A percentile compares a stretch with the other conserved stretches of the same genome.
These are phyloP conservation scores for Sarcophilus harrisii DNA, from an alignment of 2,797 vertebrate genomes.

Conservation along the genomic window DNA sequence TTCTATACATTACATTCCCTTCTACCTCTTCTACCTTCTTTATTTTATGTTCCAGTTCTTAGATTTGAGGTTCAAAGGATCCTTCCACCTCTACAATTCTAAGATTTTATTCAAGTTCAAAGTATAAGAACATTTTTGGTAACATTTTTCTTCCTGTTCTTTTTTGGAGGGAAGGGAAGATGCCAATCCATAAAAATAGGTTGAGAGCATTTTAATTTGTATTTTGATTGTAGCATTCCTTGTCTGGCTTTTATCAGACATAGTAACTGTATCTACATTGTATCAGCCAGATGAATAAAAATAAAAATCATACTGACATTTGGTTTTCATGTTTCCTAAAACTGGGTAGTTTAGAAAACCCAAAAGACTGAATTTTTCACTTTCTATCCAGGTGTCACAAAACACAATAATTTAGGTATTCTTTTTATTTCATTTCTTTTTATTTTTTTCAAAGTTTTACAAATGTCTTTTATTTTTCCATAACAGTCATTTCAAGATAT, in stretches of 20 bases:
- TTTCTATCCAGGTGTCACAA: not conserved
- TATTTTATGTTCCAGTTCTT: not conserved
- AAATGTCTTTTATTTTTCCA: not conserved
- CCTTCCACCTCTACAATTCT: not conserved
- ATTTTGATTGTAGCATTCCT: not conserved
- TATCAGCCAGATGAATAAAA: not conserved
- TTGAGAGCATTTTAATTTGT: not conserved
- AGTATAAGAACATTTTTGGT: not conserved
- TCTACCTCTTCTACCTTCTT: not conserved
- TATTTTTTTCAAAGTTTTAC: not conserved
- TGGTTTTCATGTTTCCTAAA: not conserved
- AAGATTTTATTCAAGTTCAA: not conserved
- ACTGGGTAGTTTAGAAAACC: not conserved
- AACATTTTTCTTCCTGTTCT: constrained; percentile 24
- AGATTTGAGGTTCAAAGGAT: not conserved
- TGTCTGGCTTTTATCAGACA: not conserved
- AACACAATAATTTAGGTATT: not conserved
- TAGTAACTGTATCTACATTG: not conserved
- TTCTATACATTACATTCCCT: not conserved
- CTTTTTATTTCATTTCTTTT: not conserved
- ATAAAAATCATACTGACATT: not conserved
- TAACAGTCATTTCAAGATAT: not conserved
- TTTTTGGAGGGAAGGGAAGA: constrained; percentile 26
- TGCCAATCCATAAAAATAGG: not conserved
- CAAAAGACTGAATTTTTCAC: not conserved